A percentile compares a stretch with the other conserved stretches of the same genome.
Evolutionary conservation across 2,113 vertebrate species (phyloP).

Genomic region (Tragelaphus scriptus): DNA sequence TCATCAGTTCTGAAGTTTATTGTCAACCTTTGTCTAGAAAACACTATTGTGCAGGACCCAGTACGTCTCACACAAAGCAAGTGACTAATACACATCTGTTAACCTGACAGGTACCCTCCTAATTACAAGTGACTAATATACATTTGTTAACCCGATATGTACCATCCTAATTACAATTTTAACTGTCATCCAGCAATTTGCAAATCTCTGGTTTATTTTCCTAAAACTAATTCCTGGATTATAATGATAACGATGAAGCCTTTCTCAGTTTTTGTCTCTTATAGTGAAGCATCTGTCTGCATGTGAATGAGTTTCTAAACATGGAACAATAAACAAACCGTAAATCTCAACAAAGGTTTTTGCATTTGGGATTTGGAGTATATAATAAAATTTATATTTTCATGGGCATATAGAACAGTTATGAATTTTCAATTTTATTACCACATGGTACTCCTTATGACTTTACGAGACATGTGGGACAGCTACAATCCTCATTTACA

Average conservation of each 20-base stretch:
- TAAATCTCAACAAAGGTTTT: neutral
- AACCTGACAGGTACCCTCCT: neutral
- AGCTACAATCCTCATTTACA: neutral
- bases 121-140: neutral
- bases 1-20: neutral
- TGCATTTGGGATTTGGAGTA: neutral
- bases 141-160: neutral
- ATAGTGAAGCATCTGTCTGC: neutral
- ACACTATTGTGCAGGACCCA: neutral
- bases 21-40: neutral
- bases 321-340: neutral
- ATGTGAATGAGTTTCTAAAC: neutral
- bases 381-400: neutral
- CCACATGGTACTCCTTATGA: neutral
- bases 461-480: neutral
- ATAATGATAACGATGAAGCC: neutral
- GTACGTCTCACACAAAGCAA: neutral
- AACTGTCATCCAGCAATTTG: neutral
- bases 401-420: neutral
- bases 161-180: neutral
- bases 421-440: neutral
- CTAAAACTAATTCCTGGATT: neutral
- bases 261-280: neutral
- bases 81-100: neutral
- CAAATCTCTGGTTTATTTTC: neutral